These are phyloP conservation scores for Drosophila ficusphila DNA, from an alignment of 1,140 invertebrate species.

Conservation along the genomic window DNA sequence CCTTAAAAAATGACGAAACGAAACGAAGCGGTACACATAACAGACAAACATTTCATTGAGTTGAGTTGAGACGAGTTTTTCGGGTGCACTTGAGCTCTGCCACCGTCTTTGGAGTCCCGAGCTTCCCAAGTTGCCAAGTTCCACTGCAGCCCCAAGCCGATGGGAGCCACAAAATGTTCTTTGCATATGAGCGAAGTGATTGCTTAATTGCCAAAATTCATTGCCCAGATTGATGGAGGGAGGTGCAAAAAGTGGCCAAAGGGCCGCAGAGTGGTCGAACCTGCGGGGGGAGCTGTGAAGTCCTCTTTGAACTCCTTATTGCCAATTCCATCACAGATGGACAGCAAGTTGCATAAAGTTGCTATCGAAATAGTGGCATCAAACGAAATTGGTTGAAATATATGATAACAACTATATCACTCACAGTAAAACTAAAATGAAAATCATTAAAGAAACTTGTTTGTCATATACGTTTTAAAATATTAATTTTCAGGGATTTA, in stretches of 20 bases:
- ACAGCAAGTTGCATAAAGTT: not conserved
- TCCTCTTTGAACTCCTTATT: not conserved
- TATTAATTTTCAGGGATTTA: too few relatives aligned
- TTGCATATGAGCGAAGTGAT: slow-evolving; percentile 44
- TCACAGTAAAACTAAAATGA: too few relatives aligned
- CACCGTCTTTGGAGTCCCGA: slow-evolving; percentile 24
- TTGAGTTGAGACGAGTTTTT: slow-evolving; percentile 13
- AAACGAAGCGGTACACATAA: slow-evolving; percentile 25
- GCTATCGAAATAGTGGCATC: not conserved
- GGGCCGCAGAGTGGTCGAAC: not conserved
- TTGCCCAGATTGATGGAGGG: slow-evolving; percentile 33
- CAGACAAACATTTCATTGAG: slow-evolving; percentile 40
- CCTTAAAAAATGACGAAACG: not conserved
- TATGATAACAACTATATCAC: too few relatives aligned
- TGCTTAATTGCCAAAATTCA: slow-evolving; percentile 56
- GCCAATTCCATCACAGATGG: not conserved
- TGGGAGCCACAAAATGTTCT: not conserved
- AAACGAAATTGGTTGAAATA: not conserved
- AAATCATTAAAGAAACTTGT: too few relatives aligned
- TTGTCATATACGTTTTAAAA: too few relatives aligned
- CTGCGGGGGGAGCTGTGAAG: not conserved
- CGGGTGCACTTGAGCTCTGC: slow-evolving; percentile 6
- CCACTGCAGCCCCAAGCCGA: not conserved
- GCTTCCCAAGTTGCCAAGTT: too few relatives aligned
- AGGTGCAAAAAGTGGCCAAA: not conserved